These are phyloP conservation scores for Thinocorus orbignyianus DNA, from an alignment of 2,113 vertebrate species.

Conservation along the genomic window DNA sequence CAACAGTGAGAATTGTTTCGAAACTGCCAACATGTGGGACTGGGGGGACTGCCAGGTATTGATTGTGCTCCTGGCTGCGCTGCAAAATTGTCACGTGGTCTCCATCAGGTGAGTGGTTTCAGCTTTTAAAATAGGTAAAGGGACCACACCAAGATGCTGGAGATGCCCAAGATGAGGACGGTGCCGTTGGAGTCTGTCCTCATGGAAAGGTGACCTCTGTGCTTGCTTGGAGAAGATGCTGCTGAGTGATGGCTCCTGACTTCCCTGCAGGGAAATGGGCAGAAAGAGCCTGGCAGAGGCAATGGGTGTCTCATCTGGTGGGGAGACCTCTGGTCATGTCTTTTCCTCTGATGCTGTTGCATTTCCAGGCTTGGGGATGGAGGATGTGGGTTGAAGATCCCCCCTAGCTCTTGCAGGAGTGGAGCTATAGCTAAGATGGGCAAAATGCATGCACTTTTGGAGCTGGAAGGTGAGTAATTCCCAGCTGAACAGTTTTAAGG, in stretches of 20 bases:
- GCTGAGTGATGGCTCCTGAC: not conserved
- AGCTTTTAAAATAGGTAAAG: not conserved
- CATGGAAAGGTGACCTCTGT: accelerated
- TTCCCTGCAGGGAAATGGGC: not conserved
- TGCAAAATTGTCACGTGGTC: not conserved
- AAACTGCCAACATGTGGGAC: not conserved
- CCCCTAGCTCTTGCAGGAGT: not conserved
- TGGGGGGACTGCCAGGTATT: not conserved
- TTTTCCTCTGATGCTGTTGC: not conserved
- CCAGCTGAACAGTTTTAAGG: not conserved
- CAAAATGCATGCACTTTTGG: not conserved
- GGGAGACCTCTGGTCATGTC: not conserved
- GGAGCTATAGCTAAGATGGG: not conserved
- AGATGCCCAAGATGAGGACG: not conserved
- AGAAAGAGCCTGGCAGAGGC: not conserved
- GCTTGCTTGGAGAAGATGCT: not conserved
- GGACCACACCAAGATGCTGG: not conserved
- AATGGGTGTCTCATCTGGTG: not conserved
- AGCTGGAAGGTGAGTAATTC: not conserved
- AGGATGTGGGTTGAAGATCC: not conserved
- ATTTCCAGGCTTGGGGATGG: not conserved
- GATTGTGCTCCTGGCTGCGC: not conserved
- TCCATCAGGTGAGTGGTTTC: not conserved
- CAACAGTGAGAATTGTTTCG: not conserved
- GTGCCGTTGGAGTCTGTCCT: not conserved